Evolutionary conservation across 2,888 invertebrate species (phyloP).

Genomic region (Blera fallax): DNA sequence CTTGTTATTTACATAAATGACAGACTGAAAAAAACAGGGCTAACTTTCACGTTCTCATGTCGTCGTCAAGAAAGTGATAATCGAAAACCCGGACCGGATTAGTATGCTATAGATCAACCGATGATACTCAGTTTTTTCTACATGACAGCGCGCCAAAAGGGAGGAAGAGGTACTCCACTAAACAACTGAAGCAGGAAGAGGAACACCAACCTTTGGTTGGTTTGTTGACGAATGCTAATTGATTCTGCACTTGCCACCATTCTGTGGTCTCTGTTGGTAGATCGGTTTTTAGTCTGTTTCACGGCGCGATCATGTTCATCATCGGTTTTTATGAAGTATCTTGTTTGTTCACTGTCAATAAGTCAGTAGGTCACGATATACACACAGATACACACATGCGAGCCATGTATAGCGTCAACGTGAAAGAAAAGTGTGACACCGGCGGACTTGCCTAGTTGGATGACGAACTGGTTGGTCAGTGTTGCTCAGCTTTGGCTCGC

Average conservation of each 20-base stretch:
- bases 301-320: slow-evolving; percentile 26
- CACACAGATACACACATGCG: slow-evolving; percentile 26
- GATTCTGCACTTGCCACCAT: slow-evolving; percentile 54
- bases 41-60: slow-evolving; percentile 62
- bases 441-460: slow-evolving; percentile 40
- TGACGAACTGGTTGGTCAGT: slow-evolving; percentile 23
- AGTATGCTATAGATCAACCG: slow-evolving; percentile 28
- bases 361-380: slow-evolving; percentile 66
- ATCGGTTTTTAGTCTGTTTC: slow-evolving; percentile 5
- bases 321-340: slow-evolving; percentile 37
- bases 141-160: not conserved
- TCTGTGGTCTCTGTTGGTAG: not conserved
- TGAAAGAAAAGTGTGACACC: slow-evolving; percentile 66
- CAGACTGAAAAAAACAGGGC: slow-evolving; percentile 48
- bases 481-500: slow-evolving; percentile 3
- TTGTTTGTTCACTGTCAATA: slow-evolving; percentile 58
- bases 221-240: slow-evolving; percentile 49
- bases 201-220: not conserved
- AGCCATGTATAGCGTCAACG: slow-evolving; percentile 46
- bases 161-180: not conserved
- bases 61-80: slow-evolving; percentile 58
- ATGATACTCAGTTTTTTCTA: not conserved
- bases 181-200: not conserved
- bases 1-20: slow-evolving; percentile 44
- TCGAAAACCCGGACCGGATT: slow-evolving; percentile 41